phyloP scores from a whole-genome alignment of 2,113 vertebrate species.

The Periophthalmodon schlosseri region DNA sequence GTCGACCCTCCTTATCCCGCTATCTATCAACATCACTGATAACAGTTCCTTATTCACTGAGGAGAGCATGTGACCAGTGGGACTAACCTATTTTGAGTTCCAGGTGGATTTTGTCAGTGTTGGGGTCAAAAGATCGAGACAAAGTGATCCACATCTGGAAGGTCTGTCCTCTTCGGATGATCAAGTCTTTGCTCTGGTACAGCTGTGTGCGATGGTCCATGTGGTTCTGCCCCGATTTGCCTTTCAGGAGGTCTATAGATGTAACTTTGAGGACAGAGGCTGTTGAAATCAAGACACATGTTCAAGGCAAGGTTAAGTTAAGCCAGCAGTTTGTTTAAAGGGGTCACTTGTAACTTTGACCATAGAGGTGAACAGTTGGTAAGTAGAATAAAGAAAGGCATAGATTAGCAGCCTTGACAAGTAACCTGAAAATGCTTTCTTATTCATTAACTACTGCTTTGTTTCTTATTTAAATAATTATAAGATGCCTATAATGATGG shows the following conservation, averaged over 20 bases:
- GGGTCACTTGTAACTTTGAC: neutral
- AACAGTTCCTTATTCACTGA: neutral
- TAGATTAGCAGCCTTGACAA: neutral
- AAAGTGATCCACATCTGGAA: constrained; percentile 80
- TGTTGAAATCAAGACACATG: constrained; percentile 47
- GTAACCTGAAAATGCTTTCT: neutral
- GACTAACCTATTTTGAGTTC: constrained; percentile 81
- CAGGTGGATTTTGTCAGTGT: constrained; percentile 74
- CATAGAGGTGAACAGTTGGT: neutral
- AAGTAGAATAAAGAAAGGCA: neutral
- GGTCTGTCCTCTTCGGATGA: constrained; percentile 84
- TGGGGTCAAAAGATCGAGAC: constrained; percentile 73
- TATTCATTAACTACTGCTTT: neutral
- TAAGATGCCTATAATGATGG: too few relatives aligned
- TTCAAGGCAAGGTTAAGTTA: neutral
- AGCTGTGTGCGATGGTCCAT: constrained; percentile 81
- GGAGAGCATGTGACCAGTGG: neutral
- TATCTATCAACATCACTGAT: neutral
- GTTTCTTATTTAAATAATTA: neutral
- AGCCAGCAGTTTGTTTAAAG: neutral
- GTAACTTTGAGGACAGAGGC: constrained; percentile 74
- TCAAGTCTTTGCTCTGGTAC: constrained; percentile 74
- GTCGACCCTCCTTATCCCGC: neutral
- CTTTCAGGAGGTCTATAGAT: constrained; percentile 79
- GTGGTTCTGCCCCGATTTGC: constrained; percentile 68